Conservation (phyloP, 1,140 invertebrate species). For the Cotesia glomerata region DNA sequence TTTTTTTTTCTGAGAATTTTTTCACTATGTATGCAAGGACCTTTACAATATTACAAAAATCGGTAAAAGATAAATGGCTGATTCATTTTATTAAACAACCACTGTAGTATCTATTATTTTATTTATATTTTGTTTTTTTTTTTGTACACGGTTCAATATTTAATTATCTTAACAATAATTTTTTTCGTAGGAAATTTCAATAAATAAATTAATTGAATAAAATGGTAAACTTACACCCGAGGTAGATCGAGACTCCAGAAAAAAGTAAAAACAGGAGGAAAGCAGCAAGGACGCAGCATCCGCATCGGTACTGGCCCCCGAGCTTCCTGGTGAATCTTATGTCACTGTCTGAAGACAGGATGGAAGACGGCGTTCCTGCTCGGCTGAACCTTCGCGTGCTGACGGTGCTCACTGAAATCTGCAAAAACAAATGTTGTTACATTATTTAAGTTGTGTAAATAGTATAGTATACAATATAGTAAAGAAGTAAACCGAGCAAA, state of each 20-base stretch:
- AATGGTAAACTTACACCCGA: slow-evolving; percentile 75
- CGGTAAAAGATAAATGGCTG: too few relatives aligned
- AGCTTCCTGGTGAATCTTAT: slow-evolving; percentile 85
- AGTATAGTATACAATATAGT: too few relatives aligned
- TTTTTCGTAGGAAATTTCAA: too few relatives aligned
- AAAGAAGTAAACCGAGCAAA: neutral
- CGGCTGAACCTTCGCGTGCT: slow-evolving; percentile 62
- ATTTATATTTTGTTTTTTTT: too few relatives aligned
- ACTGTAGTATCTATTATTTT: too few relatives aligned
- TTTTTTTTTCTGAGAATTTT: too few relatives aligned
- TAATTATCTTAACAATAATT: too few relatives aligned
- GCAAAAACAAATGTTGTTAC: slow-evolving; percentile 27
- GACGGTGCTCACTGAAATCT: slow-evolving; percentile 63
- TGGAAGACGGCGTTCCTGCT: slow-evolving; percentile 73
- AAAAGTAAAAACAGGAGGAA: slow-evolving; percentile 82
- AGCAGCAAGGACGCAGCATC: slow-evolving; percentile 82
- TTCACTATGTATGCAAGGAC: too few relatives aligned
- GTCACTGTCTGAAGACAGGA: slow-evolving; percentile 82
- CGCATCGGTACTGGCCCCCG: slow-evolving; percentile 78
- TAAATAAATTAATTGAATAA: too few relatives aligned
- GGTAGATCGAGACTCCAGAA: slow-evolving; percentile 81
- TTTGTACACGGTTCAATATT: too few relatives aligned
- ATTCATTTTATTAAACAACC: too few relatives aligned
- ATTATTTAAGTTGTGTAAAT: neutral
- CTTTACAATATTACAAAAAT: too few relatives aligned